These are phyloP conservation scores for Lepisosteus oculatus DNA, from an alignment of 2,113 vertebrate genomes.

Conservation along the genomic window DNA sequence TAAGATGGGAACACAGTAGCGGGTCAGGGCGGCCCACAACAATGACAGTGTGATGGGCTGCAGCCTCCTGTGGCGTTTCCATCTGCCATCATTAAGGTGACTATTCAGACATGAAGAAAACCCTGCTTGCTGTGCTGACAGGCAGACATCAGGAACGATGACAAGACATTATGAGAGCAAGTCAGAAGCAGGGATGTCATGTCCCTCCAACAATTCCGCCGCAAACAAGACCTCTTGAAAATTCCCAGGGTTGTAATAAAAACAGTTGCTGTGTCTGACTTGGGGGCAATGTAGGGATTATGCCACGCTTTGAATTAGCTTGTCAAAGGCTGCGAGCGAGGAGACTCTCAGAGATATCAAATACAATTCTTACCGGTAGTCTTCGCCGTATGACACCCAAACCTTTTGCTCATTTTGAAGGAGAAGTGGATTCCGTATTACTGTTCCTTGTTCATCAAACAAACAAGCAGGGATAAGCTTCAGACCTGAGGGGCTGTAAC, in stretches of 20 bases:
- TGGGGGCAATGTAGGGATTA: slow-evolving; percentile 36
- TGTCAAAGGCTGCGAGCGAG: slow-evolving; percentile 26
- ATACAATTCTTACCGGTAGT: slow-evolving; percentile 50
- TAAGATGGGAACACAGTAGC: slow-evolving; percentile 49
- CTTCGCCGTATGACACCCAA: slow-evolving; percentile 47
- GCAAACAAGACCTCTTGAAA: slow-evolving; percentile 47
- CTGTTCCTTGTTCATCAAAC: slow-evolving; percentile 37
- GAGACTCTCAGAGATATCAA: slow-evolving; percentile 29
- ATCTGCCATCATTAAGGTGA: slow-evolving; percentile 94
- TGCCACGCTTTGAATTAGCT: slow-evolving; percentile 32
- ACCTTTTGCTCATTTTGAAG: slow-evolving; percentile 41
- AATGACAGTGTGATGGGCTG: slow-evolving; percentile 82
- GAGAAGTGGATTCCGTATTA: slow-evolving; percentile 37
- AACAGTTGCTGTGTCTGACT: slow-evolving; percentile 45
- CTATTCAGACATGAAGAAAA: slow-evolving; percentile 91
- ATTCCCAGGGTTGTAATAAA: slow-evolving; percentile 59
- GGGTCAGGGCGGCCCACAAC: slow-evolving; percentile 78
- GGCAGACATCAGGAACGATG: slow-evolving; percentile 81
- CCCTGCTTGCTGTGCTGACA: slow-evolving; percentile 82
- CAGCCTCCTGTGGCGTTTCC: slow-evolving; percentile 77
- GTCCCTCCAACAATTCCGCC: slow-evolving; percentile 59
- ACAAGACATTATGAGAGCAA: slow-evolving; percentile 79
- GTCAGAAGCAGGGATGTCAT: slow-evolving; percentile 62
- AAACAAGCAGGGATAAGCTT: slow-evolving; percentile 26
- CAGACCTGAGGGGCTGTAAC: slow-evolving; percentile 27